Evolutionary conservation across 2,888 invertebrate genomes (phyloP), one percentile per base, ranked within the genome.

Genomic region (Carabus problematicus): DNA sequence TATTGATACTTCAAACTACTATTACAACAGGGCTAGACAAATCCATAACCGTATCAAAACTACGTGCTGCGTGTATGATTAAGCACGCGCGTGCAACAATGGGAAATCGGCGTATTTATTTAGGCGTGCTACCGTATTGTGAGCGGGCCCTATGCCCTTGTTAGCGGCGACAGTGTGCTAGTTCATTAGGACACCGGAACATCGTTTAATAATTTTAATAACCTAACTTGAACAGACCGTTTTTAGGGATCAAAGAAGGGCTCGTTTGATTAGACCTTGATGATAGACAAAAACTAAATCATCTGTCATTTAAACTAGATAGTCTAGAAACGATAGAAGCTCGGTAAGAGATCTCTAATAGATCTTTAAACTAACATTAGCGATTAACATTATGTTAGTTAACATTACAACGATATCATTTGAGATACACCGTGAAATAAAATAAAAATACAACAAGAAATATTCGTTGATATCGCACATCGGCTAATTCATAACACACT

Each of bases 81-180:
- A 61, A 67, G 59, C 60, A 52, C 60, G 56, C 64, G 64, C 14
- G 45, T 64, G 64, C 55, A 64, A 64, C 64, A 64, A 64, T 68
- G 61, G 39, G 68, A 68, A 61, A 68, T 68, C 61, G n/a, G 19
- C 61, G 68, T 68, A 68, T 68, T 68, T 68, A 68, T 68, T 68
- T 68, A 68, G 68, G 68, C 61, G 59, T 42, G 42, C 8, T 60
- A 59, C 19, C 56, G 68, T 61, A 68, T 68, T 64, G 64, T 64
- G 45, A 43, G 56, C 16, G 9, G 56, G 56, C 29, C 47, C 56
- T 52, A 49, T 52, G 67, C 60, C 60, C 68, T 68, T 68, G 68
- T 68, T 68, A 68, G 68, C 12, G 59, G 16, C 18, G 42, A n/a
- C n/a, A n/a, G 14, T 42, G 59, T 42, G 18, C 42, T 19, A 8